phyloP scores from a whole-genome alignment of 2,797 vertebrate genomes.

The Chelon auratus region DNA sequence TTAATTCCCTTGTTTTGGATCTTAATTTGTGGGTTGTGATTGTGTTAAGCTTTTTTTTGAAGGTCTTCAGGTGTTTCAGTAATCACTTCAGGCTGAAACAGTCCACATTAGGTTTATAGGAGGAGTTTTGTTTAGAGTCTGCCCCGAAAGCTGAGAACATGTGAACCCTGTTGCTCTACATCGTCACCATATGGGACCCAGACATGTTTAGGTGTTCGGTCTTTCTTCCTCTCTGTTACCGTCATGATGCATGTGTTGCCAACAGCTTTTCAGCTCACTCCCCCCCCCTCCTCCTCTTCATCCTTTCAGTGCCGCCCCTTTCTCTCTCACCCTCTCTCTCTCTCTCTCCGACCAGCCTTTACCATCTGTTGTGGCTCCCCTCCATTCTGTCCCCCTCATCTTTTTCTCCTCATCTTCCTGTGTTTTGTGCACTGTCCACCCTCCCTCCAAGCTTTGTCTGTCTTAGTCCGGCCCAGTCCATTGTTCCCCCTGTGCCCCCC shows the following conservation, averaged over 20 bases:
- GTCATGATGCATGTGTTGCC: conserved; percentile 58
- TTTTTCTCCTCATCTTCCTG: conserved; percentile 85
- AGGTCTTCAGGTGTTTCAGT: not conserved
- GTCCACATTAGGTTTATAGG: not conserved
- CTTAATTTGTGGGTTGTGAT: not conserved
- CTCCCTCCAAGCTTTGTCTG: conserved; percentile 77
- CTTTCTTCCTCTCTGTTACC: conserved; percentile 34
- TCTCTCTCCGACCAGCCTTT: conserved; percentile 66
- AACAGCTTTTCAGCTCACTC: conserved; percentile 51
- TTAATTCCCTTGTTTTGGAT: not conserved
- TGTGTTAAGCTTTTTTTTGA: not conserved
- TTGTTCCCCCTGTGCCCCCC: conserved; percentile 78
- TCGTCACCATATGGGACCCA: conserved; percentile 44
- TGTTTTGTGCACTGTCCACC: conserved; percentile 78
- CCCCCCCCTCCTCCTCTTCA: conserved; percentile 34
- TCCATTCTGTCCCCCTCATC: conserved; percentile 78
- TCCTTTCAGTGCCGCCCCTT: conserved; percentile 45
- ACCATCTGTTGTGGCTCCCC: conserved; percentile 83
- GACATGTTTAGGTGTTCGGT: conserved; percentile 34
- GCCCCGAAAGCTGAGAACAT: not conserved
- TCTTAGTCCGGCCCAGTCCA: conserved; percentile 72
- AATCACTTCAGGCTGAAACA: not conserved
- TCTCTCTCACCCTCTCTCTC: conserved; percentile 39
- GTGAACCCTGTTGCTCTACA: not conserved
- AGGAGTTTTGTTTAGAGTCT: not conserved